Conservation (phyloP, 37 sponge, comb jelly and placozoan species). For the Crambe crambe region DNA sequence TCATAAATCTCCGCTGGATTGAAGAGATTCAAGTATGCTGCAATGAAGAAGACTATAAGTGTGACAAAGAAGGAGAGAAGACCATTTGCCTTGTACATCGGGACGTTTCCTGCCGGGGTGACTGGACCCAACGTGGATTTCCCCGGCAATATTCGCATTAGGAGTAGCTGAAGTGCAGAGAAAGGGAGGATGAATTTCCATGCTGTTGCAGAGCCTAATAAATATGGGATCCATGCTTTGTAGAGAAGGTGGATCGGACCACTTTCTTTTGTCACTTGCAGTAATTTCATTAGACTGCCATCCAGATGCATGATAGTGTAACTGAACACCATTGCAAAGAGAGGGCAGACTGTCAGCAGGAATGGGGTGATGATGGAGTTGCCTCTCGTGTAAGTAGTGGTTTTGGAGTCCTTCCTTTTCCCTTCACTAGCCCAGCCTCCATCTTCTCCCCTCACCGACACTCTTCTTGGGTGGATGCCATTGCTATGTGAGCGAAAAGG, state of each 20-base stretch:
- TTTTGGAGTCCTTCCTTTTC: neutral
- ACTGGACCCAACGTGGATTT: conserved; percentile 39
- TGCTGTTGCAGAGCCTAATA: conserved; percentile 50
- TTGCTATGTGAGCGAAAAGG: too few relatives aligned
- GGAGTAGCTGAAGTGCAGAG: conserved; percentile 52
- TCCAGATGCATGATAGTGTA: conserved; percentile 61
- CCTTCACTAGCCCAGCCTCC: neutral
- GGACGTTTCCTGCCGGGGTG: conserved; percentile 66
- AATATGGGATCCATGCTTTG: conserved; percentile 13
- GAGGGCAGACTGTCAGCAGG: conserved; percentile 51
- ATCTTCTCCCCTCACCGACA: neutral
- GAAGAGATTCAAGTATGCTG: conserved; percentile 52
- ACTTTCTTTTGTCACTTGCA: conserved; percentile 3
- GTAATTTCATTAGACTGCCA: conserved; percentile 24
- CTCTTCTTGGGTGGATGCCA: neutral
- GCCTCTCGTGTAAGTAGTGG: conserved; percentile 37
- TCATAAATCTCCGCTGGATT: conserved; percentile 68
- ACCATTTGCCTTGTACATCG: conserved; percentile 71
- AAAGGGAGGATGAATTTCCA: conserved; percentile 49
- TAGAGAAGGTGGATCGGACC: neutral
- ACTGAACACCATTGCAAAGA: conserved; percentile 62
- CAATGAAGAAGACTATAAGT: conserved; percentile 22
- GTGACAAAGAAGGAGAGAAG: conserved; percentile 40
- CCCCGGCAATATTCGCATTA: conserved; percentile 70
- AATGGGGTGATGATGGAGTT: conserved; percentile 38